Percentiles rank a stretch among this genome's conserved stretches.
Evolutionary conservation across 2,113 vertebrate species (phyloP).

Genomic region (Phodopus roborovskii): DNA sequence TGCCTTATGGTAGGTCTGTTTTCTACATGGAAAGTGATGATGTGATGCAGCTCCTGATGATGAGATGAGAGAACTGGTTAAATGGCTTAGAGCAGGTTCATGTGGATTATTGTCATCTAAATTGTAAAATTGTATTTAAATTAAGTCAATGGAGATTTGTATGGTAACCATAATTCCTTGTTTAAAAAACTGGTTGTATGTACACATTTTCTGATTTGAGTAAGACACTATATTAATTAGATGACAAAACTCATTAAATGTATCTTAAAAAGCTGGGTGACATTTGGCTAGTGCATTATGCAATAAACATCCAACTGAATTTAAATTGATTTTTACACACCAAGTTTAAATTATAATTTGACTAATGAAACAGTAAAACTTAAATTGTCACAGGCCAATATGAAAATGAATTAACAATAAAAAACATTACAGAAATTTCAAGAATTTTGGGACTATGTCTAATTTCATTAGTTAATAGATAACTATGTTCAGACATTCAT

Average conservation of each 20-base stretch:
- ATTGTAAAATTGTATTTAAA: slow-evolving; percentile 46
- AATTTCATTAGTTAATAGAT: slow-evolving; percentile 25
- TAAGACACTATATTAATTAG: slow-evolving; percentile 66
- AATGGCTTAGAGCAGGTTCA: background rate
- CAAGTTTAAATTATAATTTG: slow-evolving; percentile 64
- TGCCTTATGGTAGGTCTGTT: background rate
- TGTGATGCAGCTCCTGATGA: background rate
- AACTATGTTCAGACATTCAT: background rate
- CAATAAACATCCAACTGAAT: slow-evolving; percentile 76
- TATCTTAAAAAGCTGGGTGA: slow-evolving; percentile 65
- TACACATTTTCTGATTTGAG: slow-evolving; percentile 63
- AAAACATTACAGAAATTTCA: background rate
- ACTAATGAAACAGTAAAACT: slow-evolving; percentile 65
- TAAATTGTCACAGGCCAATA: slow-evolving; percentile 13
- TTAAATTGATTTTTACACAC: slow-evolving; percentile 72
- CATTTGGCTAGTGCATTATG: slow-evolving; percentile 71
- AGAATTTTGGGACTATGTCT: background rate
- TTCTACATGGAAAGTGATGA: background rate
- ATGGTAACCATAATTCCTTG: slow-evolving; percentile 9
- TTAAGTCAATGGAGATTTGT: background rate
- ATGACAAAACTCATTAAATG: slow-evolving; percentile 75
- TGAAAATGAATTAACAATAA: slow-evolving; percentile 51
- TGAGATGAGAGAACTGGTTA: background rate
- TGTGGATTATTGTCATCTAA: slow-evolving; percentile 36
- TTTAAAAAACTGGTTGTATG: slow-evolving; percentile 42